These are phyloP conservation scores for Tichodroma muraria DNA, from an alignment of 2,113 vertebrate species.

Conservation along the genomic window DNA sequence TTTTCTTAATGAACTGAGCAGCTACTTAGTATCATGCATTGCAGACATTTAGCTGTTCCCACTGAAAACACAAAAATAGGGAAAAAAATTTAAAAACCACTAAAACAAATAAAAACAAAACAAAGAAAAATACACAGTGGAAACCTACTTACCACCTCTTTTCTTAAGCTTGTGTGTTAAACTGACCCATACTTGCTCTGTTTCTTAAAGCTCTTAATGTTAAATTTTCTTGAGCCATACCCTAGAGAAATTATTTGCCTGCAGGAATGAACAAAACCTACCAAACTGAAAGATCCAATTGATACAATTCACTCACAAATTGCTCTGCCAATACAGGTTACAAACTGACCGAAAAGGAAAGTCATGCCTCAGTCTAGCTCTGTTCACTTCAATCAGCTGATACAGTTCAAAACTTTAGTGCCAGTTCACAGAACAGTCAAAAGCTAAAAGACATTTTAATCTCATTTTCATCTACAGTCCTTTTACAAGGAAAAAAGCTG, in stretches of 20 bases:
- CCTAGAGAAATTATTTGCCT: neutral
- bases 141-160: neutral
- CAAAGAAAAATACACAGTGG: neutral
- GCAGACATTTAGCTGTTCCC: neutral
- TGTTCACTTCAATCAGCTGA: neutral
- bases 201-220: neutral
- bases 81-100: neutral
- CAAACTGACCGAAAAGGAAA: neutral
- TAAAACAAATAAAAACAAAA: neutral
- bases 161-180: neutral
- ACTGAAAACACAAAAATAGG: neutral
- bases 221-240: neutral
- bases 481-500: neutral
- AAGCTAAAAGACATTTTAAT: neutral
- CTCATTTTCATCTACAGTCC: neutral
- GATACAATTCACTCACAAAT: neutral
- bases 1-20: neutral
- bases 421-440: neutral
- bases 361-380: neutral
- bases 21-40: neutral
- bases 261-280: neutral
- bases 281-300: neutral
- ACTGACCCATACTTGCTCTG: neutral
- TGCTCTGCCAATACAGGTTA: slow-evolving; percentile 18
- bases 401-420: neutral